Percentiles rank a stretch among this genome's conserved stretches.
phyloP scores from a whole-genome alignment of 2,113 vertebrate species.

The Phocoena phocoena region DNA sequence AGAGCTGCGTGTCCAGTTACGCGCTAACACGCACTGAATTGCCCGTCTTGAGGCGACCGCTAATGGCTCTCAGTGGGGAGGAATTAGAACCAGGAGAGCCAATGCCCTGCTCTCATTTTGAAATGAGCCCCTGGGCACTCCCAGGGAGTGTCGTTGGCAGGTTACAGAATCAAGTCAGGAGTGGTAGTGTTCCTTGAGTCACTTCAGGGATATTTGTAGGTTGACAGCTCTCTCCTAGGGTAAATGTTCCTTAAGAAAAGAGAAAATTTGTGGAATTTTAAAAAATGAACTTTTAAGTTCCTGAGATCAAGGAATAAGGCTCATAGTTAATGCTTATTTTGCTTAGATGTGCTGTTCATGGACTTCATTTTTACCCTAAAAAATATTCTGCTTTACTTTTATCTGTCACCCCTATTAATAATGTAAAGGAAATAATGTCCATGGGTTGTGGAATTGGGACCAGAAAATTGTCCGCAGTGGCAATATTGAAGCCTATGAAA shows the following conservation, averaged over 20 bases:
- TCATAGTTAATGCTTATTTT: neutral
- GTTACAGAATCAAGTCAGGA: neutral
- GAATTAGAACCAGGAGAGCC: neutral
- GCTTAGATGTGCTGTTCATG: neutral
- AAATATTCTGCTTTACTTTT: neutral
- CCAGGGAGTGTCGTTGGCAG: neutral
- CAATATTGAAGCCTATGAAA: neutral
- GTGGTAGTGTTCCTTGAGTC: neutral
- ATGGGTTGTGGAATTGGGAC: neutral
- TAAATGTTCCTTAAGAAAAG: neutral
- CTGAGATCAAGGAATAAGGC: neutral
- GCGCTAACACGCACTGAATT: neutral
- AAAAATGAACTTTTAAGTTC: neutral
- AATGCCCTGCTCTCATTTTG: neutral
- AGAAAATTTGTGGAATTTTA: neutral
- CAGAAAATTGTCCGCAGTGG: neutral
- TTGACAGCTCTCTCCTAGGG: neutral
- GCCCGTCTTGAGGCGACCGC: neutral
- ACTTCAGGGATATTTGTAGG: neutral
- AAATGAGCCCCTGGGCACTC: neutral
- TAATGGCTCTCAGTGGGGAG: neutral
- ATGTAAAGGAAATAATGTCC: neutral
- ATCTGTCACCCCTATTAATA: neutral
- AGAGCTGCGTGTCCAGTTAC: neutral
- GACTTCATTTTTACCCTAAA: slow-evolving; percentile 28